Conservation (phyloP, 2,888 invertebrate species). For the Allacma fusca region DNA sequence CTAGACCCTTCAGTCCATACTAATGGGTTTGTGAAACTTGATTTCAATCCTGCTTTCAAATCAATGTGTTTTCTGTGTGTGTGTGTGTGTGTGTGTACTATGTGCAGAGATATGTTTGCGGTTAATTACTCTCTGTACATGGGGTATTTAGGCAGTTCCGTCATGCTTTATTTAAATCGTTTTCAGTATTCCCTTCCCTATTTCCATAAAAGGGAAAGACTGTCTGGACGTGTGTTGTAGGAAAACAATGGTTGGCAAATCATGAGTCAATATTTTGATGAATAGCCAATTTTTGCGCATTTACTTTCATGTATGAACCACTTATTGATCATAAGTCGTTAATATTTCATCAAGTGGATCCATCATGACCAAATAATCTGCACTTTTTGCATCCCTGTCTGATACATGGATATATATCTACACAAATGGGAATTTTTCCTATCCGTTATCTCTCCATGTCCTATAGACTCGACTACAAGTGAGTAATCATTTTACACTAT, state of each 20-base stretch:
- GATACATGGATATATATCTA: no score
- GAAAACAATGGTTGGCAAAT: constrained; percentile 3
- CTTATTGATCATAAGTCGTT: neutral
- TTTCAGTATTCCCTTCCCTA: constrained; percentile 38
- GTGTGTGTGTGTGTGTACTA: no score
- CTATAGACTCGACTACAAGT: neutral
- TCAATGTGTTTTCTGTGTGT: no score
- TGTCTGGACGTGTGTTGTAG: constrained; percentile 1
- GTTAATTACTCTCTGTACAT: neutral
- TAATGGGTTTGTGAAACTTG: neutral
- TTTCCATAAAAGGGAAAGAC: constrained; percentile 25
- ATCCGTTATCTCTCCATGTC: neutral
- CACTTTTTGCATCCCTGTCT: no score
- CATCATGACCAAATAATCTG: no score
- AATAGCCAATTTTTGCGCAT: constrained; percentile 1
- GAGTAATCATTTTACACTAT: neutral
- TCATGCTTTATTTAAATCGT: constrained; percentile 7
- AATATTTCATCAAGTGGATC: neutral
- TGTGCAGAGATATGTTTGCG: neutral
- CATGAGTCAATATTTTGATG: constrained; percentile 11
- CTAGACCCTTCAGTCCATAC: neutral
- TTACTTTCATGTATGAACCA: neutral
- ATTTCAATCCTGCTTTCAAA: no score
- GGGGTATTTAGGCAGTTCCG: neutral
- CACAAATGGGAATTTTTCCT: neutral